These are phyloP conservation scores for Folsomia manolachei DNA, from an alignment of 2,888 invertebrate species.

Conservation along the genomic window DNA sequence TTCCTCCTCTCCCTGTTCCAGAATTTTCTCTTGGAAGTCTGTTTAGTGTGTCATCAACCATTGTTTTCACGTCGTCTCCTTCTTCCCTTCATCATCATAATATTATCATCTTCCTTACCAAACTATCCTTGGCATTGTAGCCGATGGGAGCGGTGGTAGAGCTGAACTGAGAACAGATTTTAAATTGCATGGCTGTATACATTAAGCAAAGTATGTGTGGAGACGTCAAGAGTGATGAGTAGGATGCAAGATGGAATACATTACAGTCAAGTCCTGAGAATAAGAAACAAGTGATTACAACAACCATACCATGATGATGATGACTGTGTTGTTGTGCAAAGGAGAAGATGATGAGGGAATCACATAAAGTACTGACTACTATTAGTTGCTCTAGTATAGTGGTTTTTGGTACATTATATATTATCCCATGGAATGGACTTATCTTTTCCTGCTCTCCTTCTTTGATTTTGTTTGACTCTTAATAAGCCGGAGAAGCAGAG, in stretches of 20 bases:
- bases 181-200: slow-evolving; percentile 1
- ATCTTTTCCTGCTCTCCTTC: slow-evolving; percentile 8
- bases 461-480: slow-evolving; percentile 7
- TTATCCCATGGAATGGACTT: neutral
- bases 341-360: neutral
- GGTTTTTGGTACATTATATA: slow-evolving; percentile 8
- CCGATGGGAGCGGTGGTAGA: neutral
- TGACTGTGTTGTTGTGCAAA: slow-evolving; percentile 18
- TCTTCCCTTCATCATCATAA: neutral
- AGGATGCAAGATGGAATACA: slow-evolving; percentile 1
- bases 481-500: slow-evolving; percentile 1
- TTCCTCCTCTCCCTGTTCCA: no score
- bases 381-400: no score
- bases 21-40: no score
- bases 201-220: neutral
- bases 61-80: neutral
- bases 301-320: slow-evolving; percentile 33
- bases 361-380: no score
- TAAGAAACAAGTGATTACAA: slow-evolving; percentile 23
- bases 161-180: neutral
- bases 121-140: no score
- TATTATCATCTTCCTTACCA: slow-evolving; percentile 3
- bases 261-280: slow-evolving; percentile 3
- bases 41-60: neutral
- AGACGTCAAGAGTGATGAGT: neutral